Conservation (phyloP, 2,113 vertebrate species). For the Austrofundulus limnaeus region DNA sequence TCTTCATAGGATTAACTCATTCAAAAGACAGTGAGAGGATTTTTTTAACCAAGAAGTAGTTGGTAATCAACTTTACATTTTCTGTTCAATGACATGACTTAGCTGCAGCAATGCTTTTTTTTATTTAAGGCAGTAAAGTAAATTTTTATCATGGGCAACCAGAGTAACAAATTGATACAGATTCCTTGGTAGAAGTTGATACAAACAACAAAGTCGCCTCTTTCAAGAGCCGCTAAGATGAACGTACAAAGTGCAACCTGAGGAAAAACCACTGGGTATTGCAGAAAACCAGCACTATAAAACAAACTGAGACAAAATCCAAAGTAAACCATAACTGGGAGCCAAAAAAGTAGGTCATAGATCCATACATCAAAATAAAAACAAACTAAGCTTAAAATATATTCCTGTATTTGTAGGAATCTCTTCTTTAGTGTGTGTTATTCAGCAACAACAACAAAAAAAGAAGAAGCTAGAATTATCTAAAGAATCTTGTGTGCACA, state of each 20-base stretch:
- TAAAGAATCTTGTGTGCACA: background rate
- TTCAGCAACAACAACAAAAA: background rate
- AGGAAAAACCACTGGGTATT: background rate
- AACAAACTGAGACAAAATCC: background rate
- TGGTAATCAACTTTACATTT: background rate
- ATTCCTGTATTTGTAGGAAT: background rate
- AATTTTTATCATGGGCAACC: background rate
- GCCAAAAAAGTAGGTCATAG: background rate
- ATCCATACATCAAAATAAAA: background rate
- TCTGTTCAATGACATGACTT: background rate
- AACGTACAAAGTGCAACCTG: too few species aligned
- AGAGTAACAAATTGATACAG: background rate
- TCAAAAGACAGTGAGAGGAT: background rate
- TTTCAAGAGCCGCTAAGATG: background rate
- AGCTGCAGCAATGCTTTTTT: background rate
- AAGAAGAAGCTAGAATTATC: background rate
- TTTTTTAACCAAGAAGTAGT: background rate
- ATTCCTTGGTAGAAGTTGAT: background rate
- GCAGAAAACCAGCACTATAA: background rate
- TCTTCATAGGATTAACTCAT: background rate
- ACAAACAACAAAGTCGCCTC: background rate
- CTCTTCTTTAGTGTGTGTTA: background rate
- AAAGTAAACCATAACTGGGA: conserved; percentile 5
- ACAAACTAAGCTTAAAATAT: background rate
- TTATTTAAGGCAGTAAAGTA: background rate